These are phyloP conservation scores for Crepidodera aurea DNA, from an alignment of 2,888 invertebrate species.

Conservation along the genomic window DNA sequence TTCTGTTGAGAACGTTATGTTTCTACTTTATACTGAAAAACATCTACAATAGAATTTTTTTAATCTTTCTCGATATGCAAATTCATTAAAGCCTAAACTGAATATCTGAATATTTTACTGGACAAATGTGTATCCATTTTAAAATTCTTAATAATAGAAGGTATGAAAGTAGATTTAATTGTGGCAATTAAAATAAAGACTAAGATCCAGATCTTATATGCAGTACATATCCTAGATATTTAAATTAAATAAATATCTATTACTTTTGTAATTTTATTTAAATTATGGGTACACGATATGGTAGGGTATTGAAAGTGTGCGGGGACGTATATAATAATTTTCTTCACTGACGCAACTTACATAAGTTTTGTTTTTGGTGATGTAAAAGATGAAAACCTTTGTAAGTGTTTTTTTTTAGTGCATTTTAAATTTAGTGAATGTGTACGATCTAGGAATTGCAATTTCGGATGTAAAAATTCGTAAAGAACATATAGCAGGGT, in stretches of 20 bases:
- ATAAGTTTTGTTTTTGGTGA: conserved; percentile 14
- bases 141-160: conserved; percentile 7
- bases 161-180: conserved; percentile 13
- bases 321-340: conserved; percentile 27
- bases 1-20: too few relatives aligned
- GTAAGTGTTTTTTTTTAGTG: conserved; percentile 7
- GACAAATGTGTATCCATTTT: too few relatives aligned
- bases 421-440: neutral
- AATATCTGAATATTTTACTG: too few relatives aligned
- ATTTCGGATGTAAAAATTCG: too few relatives aligned
- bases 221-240: conserved; percentile 29
- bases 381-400: conserved; percentile 13
- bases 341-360: neutral
- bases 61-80: too few relatives aligned
- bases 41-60: too few relatives aligned
- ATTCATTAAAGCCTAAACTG: too few relatives aligned
- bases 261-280: conserved; percentile 14
- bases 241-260: conserved; percentile 24
- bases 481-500: too few relatives aligned
- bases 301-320: conserved; percentile 30
- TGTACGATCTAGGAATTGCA: neutral
- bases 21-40: too few relatives aligned
- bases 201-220: conserved; percentile 10
- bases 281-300: neutral
- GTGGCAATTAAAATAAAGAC: conserved; percentile 16